A percentile compares a stretch with the other conserved stretches of the same genome.
These are phyloP conservation scores for Brotula barbata DNA, from an alignment of 2,797 vertebrate species.

Conservation along the genomic window DNA sequence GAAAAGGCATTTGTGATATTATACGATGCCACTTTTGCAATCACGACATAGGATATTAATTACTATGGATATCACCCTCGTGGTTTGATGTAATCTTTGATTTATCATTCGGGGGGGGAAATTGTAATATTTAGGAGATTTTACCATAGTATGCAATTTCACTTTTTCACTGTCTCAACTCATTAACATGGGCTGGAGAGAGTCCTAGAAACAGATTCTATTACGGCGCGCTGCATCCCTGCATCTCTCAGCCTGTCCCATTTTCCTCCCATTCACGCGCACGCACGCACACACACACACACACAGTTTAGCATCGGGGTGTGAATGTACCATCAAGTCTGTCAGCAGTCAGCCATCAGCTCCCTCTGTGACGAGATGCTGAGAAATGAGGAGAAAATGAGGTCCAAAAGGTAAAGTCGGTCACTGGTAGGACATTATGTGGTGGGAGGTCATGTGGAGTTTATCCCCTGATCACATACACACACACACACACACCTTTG, in stretches of 20 bases:
- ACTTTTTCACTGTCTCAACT: conserved; percentile 18
- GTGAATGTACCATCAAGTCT: conserved; percentile 12
- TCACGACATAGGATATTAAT: conserved; percentile 36
- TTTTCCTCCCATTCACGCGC: conserved; percentile 7
- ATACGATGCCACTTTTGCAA: conserved; percentile 51
- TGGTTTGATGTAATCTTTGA: conserved; percentile 41
- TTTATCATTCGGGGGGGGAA: conserved; percentile 21
- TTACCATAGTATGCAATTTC: conserved; percentile 25
- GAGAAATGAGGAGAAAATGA: conserved; percentile 2
- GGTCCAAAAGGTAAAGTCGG: conserved; percentile 23
- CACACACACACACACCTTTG: conserved; percentile 32
- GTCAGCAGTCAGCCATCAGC: conserved; percentile 13
- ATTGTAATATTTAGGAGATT: conserved; percentile 33
- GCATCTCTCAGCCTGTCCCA: conserved; percentile 6
- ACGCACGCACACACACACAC: not conserved
- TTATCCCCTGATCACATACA: conserved; percentile 35
- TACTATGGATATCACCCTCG: conserved; percentile 31
- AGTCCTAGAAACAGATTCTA: conserved; percentile 20
- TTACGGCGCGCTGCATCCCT: conserved; percentile 6
- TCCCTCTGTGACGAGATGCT: conserved; percentile 6
- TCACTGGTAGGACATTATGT: not conserved
- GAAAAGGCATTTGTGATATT: conserved; percentile 57
- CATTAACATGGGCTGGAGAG: conserved; percentile 16
- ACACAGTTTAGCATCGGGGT: not conserved
- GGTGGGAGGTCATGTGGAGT: conserved; percentile 21